Conservation (phyloP, 2,797 vertebrate species). For the Tympanoctomys barrerae region DNA sequence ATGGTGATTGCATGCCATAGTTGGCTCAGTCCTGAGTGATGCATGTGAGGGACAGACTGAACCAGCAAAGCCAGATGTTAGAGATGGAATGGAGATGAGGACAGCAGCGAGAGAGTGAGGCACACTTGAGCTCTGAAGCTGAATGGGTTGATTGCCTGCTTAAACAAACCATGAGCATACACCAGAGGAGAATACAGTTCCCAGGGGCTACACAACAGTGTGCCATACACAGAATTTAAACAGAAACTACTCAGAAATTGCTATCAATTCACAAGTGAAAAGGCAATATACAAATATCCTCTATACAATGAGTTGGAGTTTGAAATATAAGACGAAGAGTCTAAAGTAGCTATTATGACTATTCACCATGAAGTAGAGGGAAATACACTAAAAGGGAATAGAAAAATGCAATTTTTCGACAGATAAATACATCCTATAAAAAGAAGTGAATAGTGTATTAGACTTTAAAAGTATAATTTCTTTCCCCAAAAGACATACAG, state of each 20-base stretch:
- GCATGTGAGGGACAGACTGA: background rate
- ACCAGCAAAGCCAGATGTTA: background rate
- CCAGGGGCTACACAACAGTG: background rate
- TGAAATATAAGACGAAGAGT: background rate
- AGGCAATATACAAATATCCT: background rate
- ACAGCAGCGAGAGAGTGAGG: background rate
- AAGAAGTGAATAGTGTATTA: background rate
- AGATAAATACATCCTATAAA: background rate
- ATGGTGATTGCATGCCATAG: background rate
- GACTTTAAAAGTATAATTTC: background rate
- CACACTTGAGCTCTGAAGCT: background rate
- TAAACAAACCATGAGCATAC: background rate
- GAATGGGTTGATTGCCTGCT: background rate
- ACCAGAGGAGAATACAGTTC: background rate
- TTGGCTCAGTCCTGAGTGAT: background rate
- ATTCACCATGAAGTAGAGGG: background rate
- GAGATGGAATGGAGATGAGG: background rate
- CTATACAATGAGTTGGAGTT: background rate
- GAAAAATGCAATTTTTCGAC: background rate
- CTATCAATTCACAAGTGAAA: background rate
- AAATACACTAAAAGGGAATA: background rate
- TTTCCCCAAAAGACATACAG: background rate
- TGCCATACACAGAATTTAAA: background rate
- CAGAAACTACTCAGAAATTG: background rate
- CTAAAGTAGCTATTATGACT: background rate